Base-by-base conservation (phyloP, 2,113 vertebrate species). In the Mellivora capensis region DNA sequence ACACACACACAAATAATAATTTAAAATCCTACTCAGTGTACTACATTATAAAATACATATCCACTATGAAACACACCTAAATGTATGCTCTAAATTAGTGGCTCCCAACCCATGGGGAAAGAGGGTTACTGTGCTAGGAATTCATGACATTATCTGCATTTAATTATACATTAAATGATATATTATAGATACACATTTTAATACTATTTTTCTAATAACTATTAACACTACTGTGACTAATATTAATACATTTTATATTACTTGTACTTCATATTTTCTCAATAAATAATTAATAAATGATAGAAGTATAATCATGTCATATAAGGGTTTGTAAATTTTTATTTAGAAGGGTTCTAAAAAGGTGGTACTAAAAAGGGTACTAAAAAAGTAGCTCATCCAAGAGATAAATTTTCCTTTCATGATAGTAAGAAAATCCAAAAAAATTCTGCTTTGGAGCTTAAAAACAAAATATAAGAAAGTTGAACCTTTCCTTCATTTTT, bases 191-290 rank as follows among this genome's bases (percentile, higher is more conserved):
- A 93, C 13, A 94, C 12, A 96, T 57, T 82, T 69, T 91, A 17
- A 89, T 0, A 49, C 29, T 79, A 34, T 12, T 96, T 95, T 62
- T 95, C 27, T 62, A 69, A 83, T 81, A 95, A 52, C 1, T 8
- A 85, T 72, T 77, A 89, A 71, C 20, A 86, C 13, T 72, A 79
- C 47, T 77, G 52, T 67, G 34, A 93, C 47, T 61, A 72, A 74
- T 76, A 49, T 84, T n/a, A 88, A 62, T 82, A 84, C 31, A 91
- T 59, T 76, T 83, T 87, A 61, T 96, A 17, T 89, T 76, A 91
- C 13, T 76, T 95, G 1, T 14, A 93, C 27, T 97, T 91, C 77
- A 23, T 47, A 93, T 86, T 92, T 97, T 90, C 54, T 93, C 71
- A 96, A 44, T 94, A 4, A 91, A 44, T 85, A 93, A 59, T 29